Percentiles rank a stretch among this genome's conserved stretches.
Evolutionary conservation across 2,888 invertebrate genomes (phyloP).

Genomic region (Heliconius sara): DNA sequence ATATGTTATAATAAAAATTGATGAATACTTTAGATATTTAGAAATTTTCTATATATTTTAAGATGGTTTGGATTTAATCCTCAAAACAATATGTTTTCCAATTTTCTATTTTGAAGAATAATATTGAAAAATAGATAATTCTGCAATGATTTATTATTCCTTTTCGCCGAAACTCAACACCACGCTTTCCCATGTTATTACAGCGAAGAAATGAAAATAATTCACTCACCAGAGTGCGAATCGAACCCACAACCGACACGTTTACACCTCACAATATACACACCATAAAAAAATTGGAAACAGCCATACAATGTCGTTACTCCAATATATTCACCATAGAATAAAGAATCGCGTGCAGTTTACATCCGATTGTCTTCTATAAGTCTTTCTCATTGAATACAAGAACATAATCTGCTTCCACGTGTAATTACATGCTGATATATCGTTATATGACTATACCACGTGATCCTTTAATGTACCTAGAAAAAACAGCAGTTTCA

Average conservation of each 20-base stretch:
- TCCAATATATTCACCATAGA: not conserved
- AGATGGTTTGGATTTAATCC: not conserved
- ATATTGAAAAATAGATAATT: not conserved
- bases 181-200: too few species aligned
- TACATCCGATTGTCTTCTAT: conserved; percentile 12
- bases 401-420: conserved; percentile 15
- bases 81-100: not conserved
- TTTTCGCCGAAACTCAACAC: too few species aligned
- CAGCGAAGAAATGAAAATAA: too few species aligned
- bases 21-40: not conserved
- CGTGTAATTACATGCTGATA: conserved; percentile 5
- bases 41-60: not conserved
- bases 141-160: not conserved
- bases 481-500: too few species aligned
- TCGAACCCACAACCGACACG: not conserved
- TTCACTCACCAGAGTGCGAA: not conserved
- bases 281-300: not conserved
- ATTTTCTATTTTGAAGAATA: not conserved
- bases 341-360: not conserved
- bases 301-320: not conserved
- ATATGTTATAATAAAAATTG: not conserved
- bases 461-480: too few species aligned
- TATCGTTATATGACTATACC: conserved; percentile 9
- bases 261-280: not conserved
- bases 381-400: not conserved